Base-by-base conservation (phyloP, 2,113 vertebrate genomes). In the Datnioides undecimradiatus region DNA sequence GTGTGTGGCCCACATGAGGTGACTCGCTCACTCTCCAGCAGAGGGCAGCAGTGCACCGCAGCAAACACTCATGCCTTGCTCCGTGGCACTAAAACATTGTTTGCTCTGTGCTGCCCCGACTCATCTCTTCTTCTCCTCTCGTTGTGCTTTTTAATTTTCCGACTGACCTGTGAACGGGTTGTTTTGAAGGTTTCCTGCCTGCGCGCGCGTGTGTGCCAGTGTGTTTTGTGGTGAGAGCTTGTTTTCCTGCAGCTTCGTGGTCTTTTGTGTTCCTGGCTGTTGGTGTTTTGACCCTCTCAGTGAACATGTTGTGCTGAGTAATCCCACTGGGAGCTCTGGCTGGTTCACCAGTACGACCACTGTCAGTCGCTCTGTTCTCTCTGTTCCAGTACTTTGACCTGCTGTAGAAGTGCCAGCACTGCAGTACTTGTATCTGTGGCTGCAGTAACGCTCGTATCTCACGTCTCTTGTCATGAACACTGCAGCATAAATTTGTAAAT, bases 241-340 rank as follows among this genome's bases (percentile, higher is more conserved):
- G 86, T 87, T 82, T 71, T 85, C 73, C 86, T 87, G 88, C 85
- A 87, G 86, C 84, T 92, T 92, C 63, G 59, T 91, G 87, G 72
- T 91, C 79, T 91, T 84, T 89, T 94, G 59, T 89, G 86, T 92
- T 93, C 73, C 82, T 93, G 92, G 90, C 92, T 93, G 92, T 90
- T 14, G 60, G 67, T 91, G 62, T 87, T 90, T 80, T 78, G 88
- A 89, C 86, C 80, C 81, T 84, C 66, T 77, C 1, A 63, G 36
- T 85, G 63, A 21, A 60, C 46, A 4, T 29, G 72, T 51, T 34
- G 59, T 57, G 83, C 75, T 72, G 76, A 69, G 84, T 88, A 76
- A 91, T 64, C 76, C 75, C 80, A 80, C 85, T 80, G 77, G 51
- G 83, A 93, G 89, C 89, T 87, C 89, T 17, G 60, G 41, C 45